Conservation (phyloP, 2,888 invertebrate species). For the Habrosyne pyritoides region DNA sequence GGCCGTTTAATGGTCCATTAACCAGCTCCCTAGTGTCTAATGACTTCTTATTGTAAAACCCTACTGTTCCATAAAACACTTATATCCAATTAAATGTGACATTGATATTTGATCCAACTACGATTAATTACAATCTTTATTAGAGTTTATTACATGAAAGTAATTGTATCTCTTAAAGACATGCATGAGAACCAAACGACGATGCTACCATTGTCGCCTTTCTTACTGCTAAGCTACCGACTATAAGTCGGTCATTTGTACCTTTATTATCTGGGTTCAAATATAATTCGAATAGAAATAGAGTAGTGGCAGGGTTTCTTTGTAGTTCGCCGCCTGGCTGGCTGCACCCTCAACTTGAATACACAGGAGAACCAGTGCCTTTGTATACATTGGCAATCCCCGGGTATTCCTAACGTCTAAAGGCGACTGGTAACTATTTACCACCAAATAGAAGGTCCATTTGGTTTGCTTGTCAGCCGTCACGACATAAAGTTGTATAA, state of each 20-base stretch:
- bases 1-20: constrained; percentile 77
- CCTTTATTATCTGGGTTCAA: background rate
- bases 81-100: constrained; percentile 64
- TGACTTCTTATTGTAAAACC: constrained; percentile 68
- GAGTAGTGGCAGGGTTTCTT: no score
- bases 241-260: background rate
- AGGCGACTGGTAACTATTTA: no score
- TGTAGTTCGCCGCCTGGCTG: no score
- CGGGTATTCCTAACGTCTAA: no score
- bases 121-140: constrained; percentile 44
- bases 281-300: background rate
- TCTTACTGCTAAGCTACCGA: no score
- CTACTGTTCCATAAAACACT: constrained; percentile 72
- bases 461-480: no score
- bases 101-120: constrained; percentile 58
- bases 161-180: constrained; percentile 25
- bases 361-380: no score
- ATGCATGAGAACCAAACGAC: constrained; percentile 26
- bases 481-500: no score
- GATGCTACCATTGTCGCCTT: background rate
- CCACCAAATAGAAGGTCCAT: no score
- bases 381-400: no score
- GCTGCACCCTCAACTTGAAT: no score
- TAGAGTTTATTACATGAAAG: constrained; percentile 31
- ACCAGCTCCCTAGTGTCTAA: constrained; percentile 66